Evolutionary conservation across 1,140 invertebrate genomes (phyloP).

Genomic region (Phenacoccus solenopsis): DNA sequence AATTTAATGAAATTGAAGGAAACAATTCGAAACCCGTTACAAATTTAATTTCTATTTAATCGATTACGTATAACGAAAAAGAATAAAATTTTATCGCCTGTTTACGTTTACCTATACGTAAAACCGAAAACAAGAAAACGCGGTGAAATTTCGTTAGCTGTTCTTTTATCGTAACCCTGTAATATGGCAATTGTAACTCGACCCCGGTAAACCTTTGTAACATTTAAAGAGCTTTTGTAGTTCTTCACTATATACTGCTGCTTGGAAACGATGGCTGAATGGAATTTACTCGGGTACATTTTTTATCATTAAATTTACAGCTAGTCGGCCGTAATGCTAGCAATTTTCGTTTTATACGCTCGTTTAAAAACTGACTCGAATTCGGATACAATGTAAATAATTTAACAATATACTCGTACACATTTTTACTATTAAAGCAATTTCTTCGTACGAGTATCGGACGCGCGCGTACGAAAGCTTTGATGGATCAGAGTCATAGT

Average conservation of each 20-base stretch:
- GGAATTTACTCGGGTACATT: background rate
- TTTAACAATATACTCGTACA: background rate
- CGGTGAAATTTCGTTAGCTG: too few relatives aligned
- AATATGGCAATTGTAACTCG: too few relatives aligned
- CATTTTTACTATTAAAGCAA: background rate
- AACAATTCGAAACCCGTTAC: too few relatives aligned
- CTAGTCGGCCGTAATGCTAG: background rate
- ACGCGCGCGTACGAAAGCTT: background rate
- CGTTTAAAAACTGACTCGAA: background rate
- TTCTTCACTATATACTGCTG: background rate
- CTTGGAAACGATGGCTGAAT: background rate
- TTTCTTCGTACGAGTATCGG: background rate
- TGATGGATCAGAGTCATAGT: too few relatives aligned
- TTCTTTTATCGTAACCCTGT: too few relatives aligned
- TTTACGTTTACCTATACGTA: too few relatives aligned
- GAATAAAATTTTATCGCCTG: too few relatives aligned
- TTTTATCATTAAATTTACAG: background rate
- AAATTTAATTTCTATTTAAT: too few relatives aligned
- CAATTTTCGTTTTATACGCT: background rate
- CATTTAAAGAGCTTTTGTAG: background rate
- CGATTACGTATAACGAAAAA: too few relatives aligned
- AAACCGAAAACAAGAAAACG: too few relatives aligned
- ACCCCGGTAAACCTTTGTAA: background rate
- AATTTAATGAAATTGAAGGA: too few relatives aligned
- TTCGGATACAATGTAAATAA: background rate